Percentiles rank a stretch among this genome's conserved stretches.
Evolutionary conservation across 2,888 invertebrate species (phyloP).

Genomic region (Lacanobia oleracea): DNA sequence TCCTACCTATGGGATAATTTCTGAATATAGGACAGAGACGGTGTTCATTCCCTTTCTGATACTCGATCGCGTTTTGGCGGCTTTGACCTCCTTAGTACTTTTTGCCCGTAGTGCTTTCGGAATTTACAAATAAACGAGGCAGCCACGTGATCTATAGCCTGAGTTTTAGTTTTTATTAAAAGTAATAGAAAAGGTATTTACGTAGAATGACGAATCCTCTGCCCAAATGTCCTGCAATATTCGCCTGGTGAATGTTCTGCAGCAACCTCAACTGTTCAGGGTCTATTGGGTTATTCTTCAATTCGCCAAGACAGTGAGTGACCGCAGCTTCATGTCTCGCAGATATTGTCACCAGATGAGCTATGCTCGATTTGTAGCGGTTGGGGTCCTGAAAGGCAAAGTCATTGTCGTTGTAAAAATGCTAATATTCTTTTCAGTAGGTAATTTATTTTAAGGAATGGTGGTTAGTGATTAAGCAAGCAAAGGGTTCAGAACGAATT

Average conservation of each 20-base stretch:
- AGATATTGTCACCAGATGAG: conserved; percentile 88
- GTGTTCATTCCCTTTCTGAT: no score
- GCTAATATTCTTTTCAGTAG: neutral
- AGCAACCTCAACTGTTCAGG: conserved; percentile 85
- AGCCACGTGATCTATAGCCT: no score
- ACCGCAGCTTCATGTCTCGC: conserved; percentile 89
- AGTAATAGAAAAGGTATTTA: conserved; percentile 49
- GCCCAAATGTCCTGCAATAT: conserved; percentile 88
- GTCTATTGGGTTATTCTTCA: conserved; percentile 76
- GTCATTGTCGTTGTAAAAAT: neutral
- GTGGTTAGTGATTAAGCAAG: no score
- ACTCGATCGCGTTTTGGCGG: no score
- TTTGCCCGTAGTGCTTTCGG: no score
- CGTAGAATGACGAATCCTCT: conserved; percentile 91
- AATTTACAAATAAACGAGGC: no score
- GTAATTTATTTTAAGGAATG: neutral
- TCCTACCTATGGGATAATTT: no score
- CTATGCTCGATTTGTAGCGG: conserved; percentile 74
- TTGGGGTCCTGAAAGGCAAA: conserved; percentile 48
- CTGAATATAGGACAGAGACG: no score
- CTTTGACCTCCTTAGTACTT: no score
- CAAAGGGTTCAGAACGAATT: no score
- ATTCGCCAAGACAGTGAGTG: conserved; percentile 72
- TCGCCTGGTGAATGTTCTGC: conserved; percentile 83
- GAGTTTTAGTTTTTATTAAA: no score